Base-by-base conservation (phyloP, 2,797 vertebrate genomes). In the Chanos chanos region DNA sequence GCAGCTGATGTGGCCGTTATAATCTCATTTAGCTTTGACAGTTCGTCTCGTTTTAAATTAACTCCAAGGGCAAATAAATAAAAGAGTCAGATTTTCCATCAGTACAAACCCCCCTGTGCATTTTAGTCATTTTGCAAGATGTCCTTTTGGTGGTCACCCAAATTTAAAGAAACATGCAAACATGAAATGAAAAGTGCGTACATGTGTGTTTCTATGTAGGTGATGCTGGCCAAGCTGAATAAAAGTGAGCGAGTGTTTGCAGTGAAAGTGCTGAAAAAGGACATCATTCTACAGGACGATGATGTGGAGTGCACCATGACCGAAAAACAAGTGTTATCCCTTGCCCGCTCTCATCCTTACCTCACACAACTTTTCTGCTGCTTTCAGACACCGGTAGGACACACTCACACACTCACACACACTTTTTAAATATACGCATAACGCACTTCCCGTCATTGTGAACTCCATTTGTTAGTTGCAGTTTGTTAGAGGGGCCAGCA, bases 261-360 rank as follows among this genome's bases (percentile, higher is more conserved):
- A 0, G 91, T 99, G 68, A 99, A 99, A 81, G 91, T 99, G 74
- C 77, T 99, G 68, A 99, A 99, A 83, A 99, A 99, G 79, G 96
- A 99, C 12, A 93, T 98, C 50, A 99, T 99, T 72, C 83, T 99
- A 49, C 96, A 99, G 77, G 96, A 99, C 1, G 97, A 99, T 0
- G 97, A 99, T 0, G 95, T 99, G 18, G 97, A 99, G 25, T 99
- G 96, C 64, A 99, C 97, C 4, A 94, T 99, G 94, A 99, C 94
- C 0, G 97, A 99, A 78, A 99, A 99, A 64, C 89, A 96, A 71
- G 94, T 99, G 72, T 87, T 99, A 64, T 89, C 95, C 0, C 72
- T 99, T 48, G 96, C 95, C 5, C 71, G 90, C 71, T 92, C 82
- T 49, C 96, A 99, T 77, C 97, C 97, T 1, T 99, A 96, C 87